Conservation (phyloP, 2,797 vertebrate genomes). For the Pseudochromis fuscus region DNA sequence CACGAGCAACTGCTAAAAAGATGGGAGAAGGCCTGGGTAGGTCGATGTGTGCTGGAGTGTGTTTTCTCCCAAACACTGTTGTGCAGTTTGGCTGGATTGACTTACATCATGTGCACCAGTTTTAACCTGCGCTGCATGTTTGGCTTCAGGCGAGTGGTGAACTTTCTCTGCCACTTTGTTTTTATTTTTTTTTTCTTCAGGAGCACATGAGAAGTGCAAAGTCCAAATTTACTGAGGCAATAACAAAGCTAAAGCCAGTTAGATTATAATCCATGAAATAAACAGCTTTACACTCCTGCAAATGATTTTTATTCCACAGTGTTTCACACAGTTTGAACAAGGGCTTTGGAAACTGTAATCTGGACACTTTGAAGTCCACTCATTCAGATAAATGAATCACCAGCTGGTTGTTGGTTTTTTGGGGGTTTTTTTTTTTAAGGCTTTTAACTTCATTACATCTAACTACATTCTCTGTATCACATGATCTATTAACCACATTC, state of each 20-base stretch:
- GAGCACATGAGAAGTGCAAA: constrained; percentile 2
- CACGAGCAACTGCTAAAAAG: constrained; percentile 89
- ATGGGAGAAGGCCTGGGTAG: constrained; percentile 93
- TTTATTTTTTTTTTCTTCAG: too few relatives aligned
- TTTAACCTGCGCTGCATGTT: constrained; percentile 47
- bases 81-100: neutral
- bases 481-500: constrained; percentile 29
- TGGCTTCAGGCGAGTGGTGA: constrained; percentile 2
- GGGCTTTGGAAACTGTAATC: neutral
- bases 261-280: neutral
- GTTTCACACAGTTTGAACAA: constrained; percentile 6
- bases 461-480: constrained; percentile 27
- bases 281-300: neutral
- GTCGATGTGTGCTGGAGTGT: constrained; percentile 47
- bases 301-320: neutral
- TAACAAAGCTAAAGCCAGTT: constrained; percentile 3
- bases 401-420: neutral
- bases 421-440: neutral
- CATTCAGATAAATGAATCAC: constrained; percentile 4
- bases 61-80: neutral
- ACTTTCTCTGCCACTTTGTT: neutral
- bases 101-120: neutral
- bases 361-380: neutral
- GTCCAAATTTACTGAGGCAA: constrained; percentile 10
- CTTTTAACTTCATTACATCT: constrained; percentile 40